Percentiles rank a stretch among this genome's conserved stretches.
Evolutionary conservation across 2,888 invertebrate species (phyloP).

Genomic region (Tupiocoris notatus): DNA sequence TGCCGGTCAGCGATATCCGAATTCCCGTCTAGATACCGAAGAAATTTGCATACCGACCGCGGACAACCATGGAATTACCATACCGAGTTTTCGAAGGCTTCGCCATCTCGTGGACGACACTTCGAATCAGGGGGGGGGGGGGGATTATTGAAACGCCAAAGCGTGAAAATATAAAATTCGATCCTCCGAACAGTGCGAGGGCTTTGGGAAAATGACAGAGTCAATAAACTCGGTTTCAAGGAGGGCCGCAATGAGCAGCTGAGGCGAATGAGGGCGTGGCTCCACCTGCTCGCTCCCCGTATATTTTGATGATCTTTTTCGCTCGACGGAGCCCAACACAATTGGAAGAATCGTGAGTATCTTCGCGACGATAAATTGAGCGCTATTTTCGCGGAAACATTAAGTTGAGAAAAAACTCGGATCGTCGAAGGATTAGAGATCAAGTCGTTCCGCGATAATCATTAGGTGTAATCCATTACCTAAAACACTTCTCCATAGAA

Average conservation of each 20-base stretch:
- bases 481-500: too few species aligned
- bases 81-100: background rate
- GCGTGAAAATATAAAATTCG: too few species aligned
- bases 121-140: too few species aligned
- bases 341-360: background rate
- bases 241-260: conserved; percentile 4
- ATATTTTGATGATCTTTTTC: background rate
- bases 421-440: too few species aligned
- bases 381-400: too few species aligned
- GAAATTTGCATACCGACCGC: background rate
- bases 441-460: too few species aligned
- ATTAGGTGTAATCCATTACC: too few species aligned
- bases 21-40: background rate
- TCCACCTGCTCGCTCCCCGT: conserved; percentile 2
- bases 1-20: background rate
- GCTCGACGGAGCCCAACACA: background rate
- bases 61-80: background rate
- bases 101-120: too few species aligned
- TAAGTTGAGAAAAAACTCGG: too few species aligned
- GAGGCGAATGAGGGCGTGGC: conserved; percentile 13
- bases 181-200: too few species aligned
- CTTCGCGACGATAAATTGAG: too few species aligned
- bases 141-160: too few species aligned
- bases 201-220: background rate
- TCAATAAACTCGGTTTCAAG: background rate